Evolutionary conservation across 2,113 vertebrate species (phyloP).

Genomic region (Eudyptes chrysolophus): DNA sequence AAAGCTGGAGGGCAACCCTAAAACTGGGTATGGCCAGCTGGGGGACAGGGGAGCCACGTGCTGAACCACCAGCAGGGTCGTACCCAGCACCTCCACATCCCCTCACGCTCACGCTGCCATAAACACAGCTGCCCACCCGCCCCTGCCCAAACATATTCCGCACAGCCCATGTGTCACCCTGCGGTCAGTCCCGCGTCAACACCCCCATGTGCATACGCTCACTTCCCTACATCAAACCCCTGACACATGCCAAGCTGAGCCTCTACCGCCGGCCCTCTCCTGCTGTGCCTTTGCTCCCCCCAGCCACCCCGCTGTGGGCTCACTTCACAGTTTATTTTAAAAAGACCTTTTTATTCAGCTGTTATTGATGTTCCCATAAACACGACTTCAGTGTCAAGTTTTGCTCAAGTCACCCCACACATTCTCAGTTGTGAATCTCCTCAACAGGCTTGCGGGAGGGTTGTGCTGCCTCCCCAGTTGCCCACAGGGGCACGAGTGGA

Average conservation of each 20-base stretch:
- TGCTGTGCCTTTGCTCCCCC: background rate
- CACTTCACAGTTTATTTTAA: slow-evolving; percentile 20
- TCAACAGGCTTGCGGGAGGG: background rate
- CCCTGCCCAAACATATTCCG: background rate
- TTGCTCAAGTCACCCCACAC: background rate
- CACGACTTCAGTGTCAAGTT: background rate
- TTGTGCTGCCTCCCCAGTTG: background rate
- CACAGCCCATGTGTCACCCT: background rate
- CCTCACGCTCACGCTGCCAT: fast-evolving
- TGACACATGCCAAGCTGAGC: background rate
- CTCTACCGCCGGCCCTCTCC: background rate
- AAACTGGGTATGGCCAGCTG: no score
- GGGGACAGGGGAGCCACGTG: background rate
- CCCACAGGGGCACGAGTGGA: background rate
- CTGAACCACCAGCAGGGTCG: background rate
- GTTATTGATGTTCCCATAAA: slow-evolving; percentile 34
- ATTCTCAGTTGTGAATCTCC: background rate
- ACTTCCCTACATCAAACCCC: background rate
- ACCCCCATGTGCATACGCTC: fast-evolving
- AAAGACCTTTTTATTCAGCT: background rate
- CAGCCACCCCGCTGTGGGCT: background rate
- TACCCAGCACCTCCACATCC: background rate
- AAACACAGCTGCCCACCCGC: background rate
- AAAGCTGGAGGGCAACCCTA: background rate
- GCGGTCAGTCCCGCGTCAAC: fast-evolving